phyloP scores from a whole-genome alignment of 2,888 invertebrate genomes.

The Luffia ferchaultella region DNA sequence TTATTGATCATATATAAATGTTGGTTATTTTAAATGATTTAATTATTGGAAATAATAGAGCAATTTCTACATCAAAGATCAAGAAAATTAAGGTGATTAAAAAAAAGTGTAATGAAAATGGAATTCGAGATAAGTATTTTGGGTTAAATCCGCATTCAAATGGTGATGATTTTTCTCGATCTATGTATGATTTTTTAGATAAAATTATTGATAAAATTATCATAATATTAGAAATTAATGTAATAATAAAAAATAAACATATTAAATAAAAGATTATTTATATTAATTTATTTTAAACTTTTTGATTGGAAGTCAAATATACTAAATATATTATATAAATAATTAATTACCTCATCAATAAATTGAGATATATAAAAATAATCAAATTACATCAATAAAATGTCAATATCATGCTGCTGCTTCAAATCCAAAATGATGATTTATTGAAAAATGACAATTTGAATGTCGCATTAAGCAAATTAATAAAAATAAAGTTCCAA shows the following conservation, averaged over 20 bases:
- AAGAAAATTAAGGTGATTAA: slow-evolving; percentile 75
- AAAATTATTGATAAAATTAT: slow-evolving; percentile 56
- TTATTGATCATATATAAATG: slow-evolving; percentile 31
- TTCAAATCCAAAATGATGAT: slow-evolving; percentile 45
- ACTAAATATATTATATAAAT: slow-evolving; percentile 75
- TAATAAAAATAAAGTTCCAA: slow-evolving; percentile 43
- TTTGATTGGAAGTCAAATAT: slow-evolving; percentile 78
- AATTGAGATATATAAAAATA: slow-evolving; percentile 63
- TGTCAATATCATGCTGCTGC: slow-evolving; percentile 51
- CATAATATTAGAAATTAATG: slow-evolving; percentile 47
- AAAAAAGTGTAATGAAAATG: slow-evolving; percentile 61
- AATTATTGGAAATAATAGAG: slow-evolving; percentile 68
- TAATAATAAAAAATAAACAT: slow-evolving; percentile 31
- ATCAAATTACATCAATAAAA: slow-evolving; percentile 43
- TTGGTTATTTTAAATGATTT: slow-evolving; percentile 33
- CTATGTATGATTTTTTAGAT: slow-evolving; percentile 65
- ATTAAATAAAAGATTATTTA: slow-evolving; percentile 63
- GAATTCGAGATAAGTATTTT: slow-evolving; percentile 39
- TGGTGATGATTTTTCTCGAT: slow-evolving; percentile 71
- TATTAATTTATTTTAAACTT: slow-evolving; percentile 64
- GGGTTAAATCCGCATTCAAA: slow-evolving; percentile 64
- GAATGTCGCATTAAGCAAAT: slow-evolving; percentile 35
- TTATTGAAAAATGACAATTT: slow-evolving; percentile 35
- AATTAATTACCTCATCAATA: slow-evolving; percentile 73
- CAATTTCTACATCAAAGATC: slow-evolving; percentile 79